Percentiles rank a stretch among this genome's conserved stretches.
These are phyloP conservation scores for Catamblyrhynchus diadema DNA, from an alignment of 2,797 vertebrate genomes.

Conservation along the genomic window DNA sequence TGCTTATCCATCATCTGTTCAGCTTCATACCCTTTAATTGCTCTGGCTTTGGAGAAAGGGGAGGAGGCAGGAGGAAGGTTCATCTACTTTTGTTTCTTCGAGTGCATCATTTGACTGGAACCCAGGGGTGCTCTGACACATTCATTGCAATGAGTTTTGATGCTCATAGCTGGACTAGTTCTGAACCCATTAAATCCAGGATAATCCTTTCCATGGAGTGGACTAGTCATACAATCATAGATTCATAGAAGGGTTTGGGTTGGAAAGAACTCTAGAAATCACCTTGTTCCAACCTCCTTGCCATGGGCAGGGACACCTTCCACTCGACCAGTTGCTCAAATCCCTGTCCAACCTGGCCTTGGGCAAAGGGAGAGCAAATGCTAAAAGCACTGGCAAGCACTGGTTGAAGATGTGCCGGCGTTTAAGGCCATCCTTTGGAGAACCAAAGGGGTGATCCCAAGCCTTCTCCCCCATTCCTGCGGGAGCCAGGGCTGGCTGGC, in stretches of 20 bases:
- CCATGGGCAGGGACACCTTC: not conserved
- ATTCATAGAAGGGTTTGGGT: not conserved
- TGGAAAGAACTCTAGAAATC: not conserved
- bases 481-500: constrained; percentile 24
- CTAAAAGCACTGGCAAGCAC: not conserved
- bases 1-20: constrained; percentile 66
- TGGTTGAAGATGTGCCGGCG: not conserved
- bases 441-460: not conserved
- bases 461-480: not conserved
- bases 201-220: not conserved
- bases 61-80: not conserved
- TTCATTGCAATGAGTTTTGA: not conserved
- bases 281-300: not conserved
- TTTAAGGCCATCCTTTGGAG: constrained; percentile 12
- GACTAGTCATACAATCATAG: not conserved
- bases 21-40: constrained; percentile 34
- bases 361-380: not conserved
- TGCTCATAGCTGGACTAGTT: not conserved
- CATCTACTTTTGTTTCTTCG: not conserved
- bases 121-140: not conserved
- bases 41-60: not conserved
- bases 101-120: not conserved
- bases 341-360: not conserved
- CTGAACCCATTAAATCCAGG: not conserved
- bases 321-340: not conserved